Conservation (phyloP, 2,797 vertebrate species). For the Myiotriccus ornatus region DNA sequence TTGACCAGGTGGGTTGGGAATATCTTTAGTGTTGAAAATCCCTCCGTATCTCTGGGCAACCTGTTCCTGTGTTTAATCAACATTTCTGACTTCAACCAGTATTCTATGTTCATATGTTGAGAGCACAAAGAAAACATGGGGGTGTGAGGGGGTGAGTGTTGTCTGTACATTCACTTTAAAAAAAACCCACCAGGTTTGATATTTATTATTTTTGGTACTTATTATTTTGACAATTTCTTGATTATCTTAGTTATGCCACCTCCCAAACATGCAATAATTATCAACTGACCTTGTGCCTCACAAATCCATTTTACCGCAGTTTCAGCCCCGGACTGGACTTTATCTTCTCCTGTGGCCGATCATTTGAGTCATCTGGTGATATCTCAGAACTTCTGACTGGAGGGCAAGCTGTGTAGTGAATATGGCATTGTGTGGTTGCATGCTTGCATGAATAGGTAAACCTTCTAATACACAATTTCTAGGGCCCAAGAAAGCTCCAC, state of each 20-base stretch:
- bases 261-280: background rate
- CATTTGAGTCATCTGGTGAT: background rate
- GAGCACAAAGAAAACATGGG: background rate
- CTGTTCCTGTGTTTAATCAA: background rate
- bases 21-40: background rate
- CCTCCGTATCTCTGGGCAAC: background rate
- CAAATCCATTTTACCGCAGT: background rate
- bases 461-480: background rate
- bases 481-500: background rate
- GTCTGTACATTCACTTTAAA: fast-evolving
- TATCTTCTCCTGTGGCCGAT: background rate
- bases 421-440: background rate
- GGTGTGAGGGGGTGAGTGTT: fast-evolving
- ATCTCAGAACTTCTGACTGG: background rate
- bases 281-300: background rate
- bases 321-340: background rate
- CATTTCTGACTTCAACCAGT: background rate
- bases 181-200: background rate
- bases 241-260: background rate
- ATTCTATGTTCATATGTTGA: background rate
- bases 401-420: background rate
- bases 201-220: background rate
- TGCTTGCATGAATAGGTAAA: background rate
- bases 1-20: background rate
- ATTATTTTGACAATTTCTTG: background rate